Conservation (phyloP, 2,797 vertebrate genomes). For the Melopsittacus undulatus region DNA sequence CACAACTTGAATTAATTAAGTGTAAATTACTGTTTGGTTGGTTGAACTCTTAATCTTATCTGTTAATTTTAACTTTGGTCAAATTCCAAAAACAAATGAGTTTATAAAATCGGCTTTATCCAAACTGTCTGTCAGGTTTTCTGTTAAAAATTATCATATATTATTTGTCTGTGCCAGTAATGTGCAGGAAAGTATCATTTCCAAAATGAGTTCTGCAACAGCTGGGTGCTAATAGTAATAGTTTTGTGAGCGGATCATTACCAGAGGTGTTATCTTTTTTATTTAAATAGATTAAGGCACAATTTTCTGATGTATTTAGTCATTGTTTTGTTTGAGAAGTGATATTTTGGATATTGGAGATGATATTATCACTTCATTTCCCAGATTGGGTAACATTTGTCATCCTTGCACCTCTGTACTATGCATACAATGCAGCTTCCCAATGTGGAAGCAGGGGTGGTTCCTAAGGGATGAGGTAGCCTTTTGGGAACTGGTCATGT, state of each 20-base stretch:
- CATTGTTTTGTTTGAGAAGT: background rate
- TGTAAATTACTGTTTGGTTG: background rate
- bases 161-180: background rate
- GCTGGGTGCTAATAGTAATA: background rate
- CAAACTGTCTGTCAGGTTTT: background rate
- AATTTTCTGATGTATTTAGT: background rate
- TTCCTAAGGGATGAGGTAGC: background rate
- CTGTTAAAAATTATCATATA: background rate
- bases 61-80: background rate
- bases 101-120: background rate
- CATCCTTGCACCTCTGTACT: background rate
- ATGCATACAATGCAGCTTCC: background rate
- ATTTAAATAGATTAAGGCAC: background rate
- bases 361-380: background rate
- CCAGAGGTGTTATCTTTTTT: background rate
- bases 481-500: fast-evolving
- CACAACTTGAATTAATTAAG: background rate
- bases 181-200: background rate
- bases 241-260: background rate
- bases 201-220: background rate
- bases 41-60: background rate
- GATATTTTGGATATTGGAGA: background rate
- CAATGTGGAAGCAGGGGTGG: fast-evolving
- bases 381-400: background rate
- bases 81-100: background rate